These are phyloP conservation scores for Lingula anatina DNA, from an alignment of 2,888 invertebrate genomes.

Conservation along the genomic window DNA sequence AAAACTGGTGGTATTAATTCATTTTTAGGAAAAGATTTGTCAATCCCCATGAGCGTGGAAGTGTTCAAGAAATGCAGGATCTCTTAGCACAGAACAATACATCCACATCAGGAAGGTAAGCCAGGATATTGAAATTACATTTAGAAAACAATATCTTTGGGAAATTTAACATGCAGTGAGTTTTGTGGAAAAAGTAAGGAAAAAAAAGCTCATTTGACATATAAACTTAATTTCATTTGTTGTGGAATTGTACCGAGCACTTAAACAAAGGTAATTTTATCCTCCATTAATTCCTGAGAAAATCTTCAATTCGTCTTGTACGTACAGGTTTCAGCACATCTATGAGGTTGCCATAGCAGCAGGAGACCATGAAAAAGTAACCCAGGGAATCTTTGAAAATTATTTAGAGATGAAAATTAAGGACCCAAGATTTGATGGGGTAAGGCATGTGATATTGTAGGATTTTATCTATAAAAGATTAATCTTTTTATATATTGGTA, in stretches of 20 bases:
- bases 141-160: no score
- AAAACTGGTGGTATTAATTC: neutral
- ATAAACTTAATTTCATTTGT: no score
- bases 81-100: slow-evolving; percentile 23
- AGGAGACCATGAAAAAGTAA: slow-evolving; percentile 72
- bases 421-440: slow-evolving; percentile 57
- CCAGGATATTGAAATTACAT: neutral
- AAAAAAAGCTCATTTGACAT: no score
- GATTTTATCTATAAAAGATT: no score
- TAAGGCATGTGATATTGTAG: slow-evolving; percentile 20
- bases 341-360: slow-evolving; percentile 65
- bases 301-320: no score
- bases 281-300: no score
- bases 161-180: no score
- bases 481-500: neutral
- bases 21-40: slow-evolving; percentile 30
- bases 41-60: slow-evolving; percentile 27
- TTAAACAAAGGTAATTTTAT: no score
- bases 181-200: no score
- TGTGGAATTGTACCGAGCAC: no score
- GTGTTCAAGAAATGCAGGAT: slow-evolving; percentile 17
- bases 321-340: slow-evolving; percentile 55
- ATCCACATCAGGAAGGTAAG: slow-evolving; percentile 27
- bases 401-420: slow-evolving; percentile 60
- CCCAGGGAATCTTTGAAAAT: slow-evolving; percentile 85